These are phyloP conservation scores for Cepaea hortensis DNA, from an alignment of 2,888 invertebrate genomes.

Conservation along the genomic window DNA sequence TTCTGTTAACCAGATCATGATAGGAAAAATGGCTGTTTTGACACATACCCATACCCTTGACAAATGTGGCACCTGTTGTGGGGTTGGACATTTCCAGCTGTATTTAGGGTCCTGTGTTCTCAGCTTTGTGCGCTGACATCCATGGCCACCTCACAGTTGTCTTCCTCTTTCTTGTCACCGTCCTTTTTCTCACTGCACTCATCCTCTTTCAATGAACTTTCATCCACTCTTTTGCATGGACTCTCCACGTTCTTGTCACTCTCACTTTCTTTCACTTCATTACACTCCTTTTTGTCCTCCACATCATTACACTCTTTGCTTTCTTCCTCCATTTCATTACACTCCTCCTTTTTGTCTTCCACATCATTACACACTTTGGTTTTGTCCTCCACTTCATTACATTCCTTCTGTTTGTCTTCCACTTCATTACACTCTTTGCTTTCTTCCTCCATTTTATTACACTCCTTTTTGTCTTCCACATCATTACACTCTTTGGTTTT, in stretches of 20 bases:
- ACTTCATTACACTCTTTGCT: background rate
- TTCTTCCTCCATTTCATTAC: background rate
- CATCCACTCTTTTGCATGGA: background rate
- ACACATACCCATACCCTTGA: background rate
- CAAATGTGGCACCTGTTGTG: background rate
- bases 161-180: background rate
- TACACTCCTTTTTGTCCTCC: background rate
- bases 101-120: background rate
- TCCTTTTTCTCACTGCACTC: background rate
- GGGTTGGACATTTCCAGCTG: background rate
- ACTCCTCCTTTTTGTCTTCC: background rate
- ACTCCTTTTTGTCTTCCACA: background rate
- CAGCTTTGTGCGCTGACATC: background rate
- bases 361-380: background rate
- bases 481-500: background rate
- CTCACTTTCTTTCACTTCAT: background rate
- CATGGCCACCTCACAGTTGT: background rate
- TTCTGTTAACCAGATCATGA: background rate
- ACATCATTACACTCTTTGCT: background rate
- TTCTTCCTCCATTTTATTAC: background rate
- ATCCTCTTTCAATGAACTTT: background rate
- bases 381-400: background rate
- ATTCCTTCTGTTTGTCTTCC: background rate
- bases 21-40: background rate
- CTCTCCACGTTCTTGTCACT: background rate